Conservation (phyloP, 2,797 vertebrate species). For the Botia almorhae region DNA sequence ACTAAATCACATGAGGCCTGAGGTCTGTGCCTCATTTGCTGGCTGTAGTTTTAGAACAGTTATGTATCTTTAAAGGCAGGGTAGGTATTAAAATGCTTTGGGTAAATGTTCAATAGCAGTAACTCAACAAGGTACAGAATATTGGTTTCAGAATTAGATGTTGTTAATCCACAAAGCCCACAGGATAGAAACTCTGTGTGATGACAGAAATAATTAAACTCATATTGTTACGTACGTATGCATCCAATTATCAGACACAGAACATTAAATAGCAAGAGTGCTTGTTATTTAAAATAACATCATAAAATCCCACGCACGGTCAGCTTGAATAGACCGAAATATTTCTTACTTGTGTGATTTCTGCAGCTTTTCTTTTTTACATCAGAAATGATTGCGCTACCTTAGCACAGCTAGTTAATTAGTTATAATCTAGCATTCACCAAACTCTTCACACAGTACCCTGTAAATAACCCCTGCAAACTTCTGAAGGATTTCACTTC, state of each 20-base stretch:
- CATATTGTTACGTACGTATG: constrained; percentile 46
- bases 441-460: background rate
- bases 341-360: constrained; percentile 2
- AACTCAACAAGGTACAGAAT: constrained; percentile 22
- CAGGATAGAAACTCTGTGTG: constrained; percentile 11
- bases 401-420: constrained; percentile 6
- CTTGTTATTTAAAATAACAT: constrained; percentile 54
- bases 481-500: background rate
- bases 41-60: too few relatives aligned
- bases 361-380: background rate
- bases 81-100: background rate
- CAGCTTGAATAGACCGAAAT: too few relatives aligned
- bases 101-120: constrained; percentile 34
- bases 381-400: constrained; percentile 4
- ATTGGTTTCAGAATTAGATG: constrained; percentile 23
- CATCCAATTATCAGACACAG: constrained; percentile 54
- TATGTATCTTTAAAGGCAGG: too few relatives aligned
- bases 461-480: constrained; percentile 22
- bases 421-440: constrained; percentile 15
- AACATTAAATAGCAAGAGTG: constrained; percentile 45
- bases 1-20: too few relatives aligned
- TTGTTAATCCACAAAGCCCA: constrained; percentile 16
- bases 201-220: constrained; percentile 57
- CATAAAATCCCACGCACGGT: constrained; percentile 23
- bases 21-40: too few relatives aligned